Evolutionary conservation across 2,113 vertebrate species (phyloP).

Genomic region (Salvator merianae): DNA sequence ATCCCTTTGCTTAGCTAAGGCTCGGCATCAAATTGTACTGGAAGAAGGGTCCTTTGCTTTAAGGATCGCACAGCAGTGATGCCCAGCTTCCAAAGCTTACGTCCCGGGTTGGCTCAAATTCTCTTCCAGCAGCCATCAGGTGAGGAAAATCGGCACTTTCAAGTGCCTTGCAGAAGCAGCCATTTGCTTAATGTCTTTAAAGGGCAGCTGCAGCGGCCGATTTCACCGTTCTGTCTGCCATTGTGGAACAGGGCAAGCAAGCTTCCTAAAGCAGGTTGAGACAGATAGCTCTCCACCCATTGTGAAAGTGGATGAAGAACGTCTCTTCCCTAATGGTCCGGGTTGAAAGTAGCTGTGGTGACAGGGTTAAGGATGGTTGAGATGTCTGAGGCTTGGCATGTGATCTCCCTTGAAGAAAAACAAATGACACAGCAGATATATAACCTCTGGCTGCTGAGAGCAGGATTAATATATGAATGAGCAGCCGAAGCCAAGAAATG

Average conservation of each 20-base stretch:
- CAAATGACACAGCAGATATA: conserved; percentile 67
- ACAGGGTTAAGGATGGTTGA: conserved; percentile 2
- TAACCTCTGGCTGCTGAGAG: conserved; percentile 56
- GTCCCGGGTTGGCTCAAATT: too few species aligned
- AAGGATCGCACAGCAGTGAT: too few species aligned
- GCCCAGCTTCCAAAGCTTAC: too few species aligned
- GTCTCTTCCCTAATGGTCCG: neutral
- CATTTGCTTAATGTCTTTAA: too few species aligned
- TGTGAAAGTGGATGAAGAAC: neutral
- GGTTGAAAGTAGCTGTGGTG: neutral
- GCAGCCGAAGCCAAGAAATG: conserved; percentile 51
- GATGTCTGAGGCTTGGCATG: conserved; percentile 43
- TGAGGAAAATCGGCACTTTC: too few species aligned
- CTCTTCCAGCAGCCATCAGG: too few species aligned
- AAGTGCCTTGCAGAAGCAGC: too few species aligned
- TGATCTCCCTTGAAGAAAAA: conserved; percentile 39
- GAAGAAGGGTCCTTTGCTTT: too few species aligned
- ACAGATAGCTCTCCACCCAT: neutral
- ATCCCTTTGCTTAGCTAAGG: too few species aligned
- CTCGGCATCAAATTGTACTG: too few species aligned
- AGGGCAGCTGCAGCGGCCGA: too few species aligned
- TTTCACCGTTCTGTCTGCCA: too few species aligned
- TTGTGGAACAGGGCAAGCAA: neutral
- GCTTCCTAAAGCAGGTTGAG: neutral
- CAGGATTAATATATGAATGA: conserved; percentile 61